These are phyloP conservation scores for Patella ulyssiponensis DNA, from an alignment of 2,888 invertebrate genomes.

Conservation along the genomic window DNA sequence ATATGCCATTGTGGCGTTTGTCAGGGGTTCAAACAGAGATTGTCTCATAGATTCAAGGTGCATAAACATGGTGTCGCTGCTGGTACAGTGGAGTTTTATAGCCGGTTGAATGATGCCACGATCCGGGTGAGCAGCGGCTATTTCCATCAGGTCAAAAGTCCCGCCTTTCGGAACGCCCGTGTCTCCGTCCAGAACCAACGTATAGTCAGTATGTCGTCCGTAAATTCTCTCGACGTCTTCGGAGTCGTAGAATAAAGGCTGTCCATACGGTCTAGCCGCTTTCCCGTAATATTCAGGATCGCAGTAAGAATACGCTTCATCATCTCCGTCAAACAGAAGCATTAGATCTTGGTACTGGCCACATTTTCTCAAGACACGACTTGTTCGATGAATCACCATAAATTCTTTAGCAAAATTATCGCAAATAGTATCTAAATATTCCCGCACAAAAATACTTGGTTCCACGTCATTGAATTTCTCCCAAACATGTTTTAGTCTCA, in stretches of 20 bases:
- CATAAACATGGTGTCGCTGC: slow-evolving; percentile 62
- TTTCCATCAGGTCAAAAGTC: slow-evolving; percentile 54
- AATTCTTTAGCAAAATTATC: slow-evolving; percentile 59
- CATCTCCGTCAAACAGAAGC: slow-evolving; percentile 60
- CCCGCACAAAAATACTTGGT: slow-evolving; percentile 48
- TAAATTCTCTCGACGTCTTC: slow-evolving; percentile 60
- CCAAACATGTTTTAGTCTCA: slow-evolving; percentile 57
- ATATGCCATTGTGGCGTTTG: slow-evolving; percentile 57
- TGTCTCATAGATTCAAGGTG: slow-evolving; percentile 61
- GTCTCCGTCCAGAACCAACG: slow-evolving; percentile 62
- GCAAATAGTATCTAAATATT: slow-evolving; percentile 60
- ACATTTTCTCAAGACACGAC: slow-evolving; percentile 60
- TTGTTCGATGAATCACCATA: slow-evolving; percentile 62
- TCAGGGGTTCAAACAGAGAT: slow-evolving; percentile 60
- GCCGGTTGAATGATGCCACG: slow-evolving; percentile 63
- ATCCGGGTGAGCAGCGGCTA: slow-evolving; percentile 62
- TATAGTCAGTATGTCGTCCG: slow-evolving; percentile 60
- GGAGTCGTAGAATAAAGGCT: slow-evolving; percentile 59
- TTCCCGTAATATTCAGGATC: slow-evolving; percentile 54
- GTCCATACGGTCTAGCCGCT: slow-evolving; percentile 49
- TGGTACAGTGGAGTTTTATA: slow-evolving; percentile 54
- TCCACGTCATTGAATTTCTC: slow-evolving; percentile 50
- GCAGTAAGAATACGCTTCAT: slow-evolving; percentile 57
- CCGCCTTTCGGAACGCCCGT: slow-evolving; percentile 56
- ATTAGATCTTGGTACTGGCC: slow-evolving; percentile 67